Conservation (phyloP, 2,888 invertebrate genomes). For the Lasioglossum lativentre region DNA sequence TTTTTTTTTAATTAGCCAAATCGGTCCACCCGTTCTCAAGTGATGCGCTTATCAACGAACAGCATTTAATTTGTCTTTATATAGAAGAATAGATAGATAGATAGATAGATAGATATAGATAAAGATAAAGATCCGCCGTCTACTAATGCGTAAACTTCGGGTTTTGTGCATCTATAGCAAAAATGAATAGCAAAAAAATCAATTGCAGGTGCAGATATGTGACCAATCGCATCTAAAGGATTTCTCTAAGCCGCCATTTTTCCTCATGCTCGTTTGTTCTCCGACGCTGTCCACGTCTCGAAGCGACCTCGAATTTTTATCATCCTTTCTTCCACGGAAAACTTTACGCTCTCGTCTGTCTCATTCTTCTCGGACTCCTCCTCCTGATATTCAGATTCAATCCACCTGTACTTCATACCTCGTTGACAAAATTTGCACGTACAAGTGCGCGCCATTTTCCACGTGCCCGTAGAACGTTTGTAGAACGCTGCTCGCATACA, state of each 20-base stretch:
- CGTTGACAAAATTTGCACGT: constrained; percentile 24
- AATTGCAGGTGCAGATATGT: constrained; percentile 1
- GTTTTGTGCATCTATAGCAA: background rate
- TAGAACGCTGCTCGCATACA: constrained; percentile 16
- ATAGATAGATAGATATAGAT: too few relatives aligned
- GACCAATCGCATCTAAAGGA: background rate
- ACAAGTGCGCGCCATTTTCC: background rate
- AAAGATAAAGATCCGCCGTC: too few relatives aligned
- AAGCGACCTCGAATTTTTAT: background rate
- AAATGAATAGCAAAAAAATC: constrained; percentile 12
- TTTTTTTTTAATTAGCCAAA: too few relatives aligned
- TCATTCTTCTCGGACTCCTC: background rate
- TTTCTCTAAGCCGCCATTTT: background rate
- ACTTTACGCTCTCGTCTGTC: background rate
- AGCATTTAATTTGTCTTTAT: too few relatives aligned
- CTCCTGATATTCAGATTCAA: background rate
- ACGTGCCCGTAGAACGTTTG: constrained; percentile 4
- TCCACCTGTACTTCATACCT: background rate
- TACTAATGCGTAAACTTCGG: too few relatives aligned
- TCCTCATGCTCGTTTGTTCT: background rate
- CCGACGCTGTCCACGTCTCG: background rate
- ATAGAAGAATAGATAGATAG: too few relatives aligned
- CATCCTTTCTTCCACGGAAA: background rate
- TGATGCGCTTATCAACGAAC: too few relatives aligned
- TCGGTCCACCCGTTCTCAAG: too few relatives aligned